Base-by-base conservation (phyloP, 2,113 vertebrate genomes). In the Heliornis fulica region DNA sequence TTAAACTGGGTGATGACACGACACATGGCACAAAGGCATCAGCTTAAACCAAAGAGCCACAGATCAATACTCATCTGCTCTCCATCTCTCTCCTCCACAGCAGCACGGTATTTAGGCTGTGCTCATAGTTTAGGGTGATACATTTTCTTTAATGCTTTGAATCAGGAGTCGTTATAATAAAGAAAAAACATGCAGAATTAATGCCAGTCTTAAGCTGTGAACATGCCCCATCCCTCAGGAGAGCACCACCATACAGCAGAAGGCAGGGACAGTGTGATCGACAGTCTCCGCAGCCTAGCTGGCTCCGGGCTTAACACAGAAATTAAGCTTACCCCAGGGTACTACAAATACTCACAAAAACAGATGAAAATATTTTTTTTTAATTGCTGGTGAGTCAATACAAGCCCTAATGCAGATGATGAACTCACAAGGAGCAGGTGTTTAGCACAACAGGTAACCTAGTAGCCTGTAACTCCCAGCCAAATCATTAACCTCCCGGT, bases 391-490 rank as follows among this genome's bases (percentile, higher is more conserved):
- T 18, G 25, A 53, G 31, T 56, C 20, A 75, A 45, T 3, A 21
- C 15, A 89, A 69, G 19, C 23, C 34, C 20, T 82, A 56, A 64
- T 9, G 5, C 23, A 86, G 46, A 23, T 43, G 34, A 48, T 16
- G 15, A 17, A 22, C 23, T 85, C 26, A 1, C 65, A 65, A 70
- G 10, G 40, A 66, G 10, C 3, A 0, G 17, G 19, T 6, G 23
- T 38, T 78, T 8, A 48, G 13, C 25, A 43, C n/a, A 63, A 2
- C 0, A 0, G 13, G 8, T 45, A 51, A 56, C 7, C 28, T 8
- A 0, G 0, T 0, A 46, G 43, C 22, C 36, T 15, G 28, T 20
- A 41, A 6, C 29, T 46, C 23, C 45, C 50, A 56, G 23, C 1
- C 2, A 2, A 45, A 54, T 11, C 19, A 36, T 60, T 32, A 21